Percentiles rank a stretch among this genome's conserved stretches.
These are phyloP conservation scores for Clitarchus hookeri DNA, from an alignment of 2,888 invertebrate species.

Conservation along the genomic window DNA sequence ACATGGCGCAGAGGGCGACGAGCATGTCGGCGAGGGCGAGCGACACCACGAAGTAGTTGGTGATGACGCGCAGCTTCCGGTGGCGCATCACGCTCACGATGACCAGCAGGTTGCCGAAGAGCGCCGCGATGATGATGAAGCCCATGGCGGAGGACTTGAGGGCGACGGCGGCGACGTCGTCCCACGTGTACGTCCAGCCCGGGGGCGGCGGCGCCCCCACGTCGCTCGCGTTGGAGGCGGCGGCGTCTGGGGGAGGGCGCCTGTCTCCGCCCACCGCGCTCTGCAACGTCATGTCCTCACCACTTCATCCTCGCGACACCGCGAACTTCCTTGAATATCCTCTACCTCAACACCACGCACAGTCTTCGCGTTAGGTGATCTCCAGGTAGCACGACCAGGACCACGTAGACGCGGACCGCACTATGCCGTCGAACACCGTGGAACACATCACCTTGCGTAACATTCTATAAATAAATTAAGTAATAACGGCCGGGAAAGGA, in stretches of 20 bases:
- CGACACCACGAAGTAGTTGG: constrained; percentile 95
- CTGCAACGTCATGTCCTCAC: neutral
- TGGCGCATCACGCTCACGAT: constrained; percentile 82
- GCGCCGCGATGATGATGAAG: constrained; percentile 85
- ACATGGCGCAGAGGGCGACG: constrained; percentile 90
- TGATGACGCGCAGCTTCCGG: constrained; percentile 81
- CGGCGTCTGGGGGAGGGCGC: neutral
- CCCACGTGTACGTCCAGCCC: neutral
- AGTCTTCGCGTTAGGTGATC: too few relatives aligned
- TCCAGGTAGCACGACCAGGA: too few relatives aligned
- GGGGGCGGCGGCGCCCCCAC: neutral
- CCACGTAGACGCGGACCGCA: too few relatives aligned
- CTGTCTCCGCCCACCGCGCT: neutral
- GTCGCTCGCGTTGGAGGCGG: neutral
- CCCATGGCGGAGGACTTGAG: constrained; percentile 75
- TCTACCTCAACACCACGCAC: neutral
- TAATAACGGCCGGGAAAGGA: too few relatives aligned
- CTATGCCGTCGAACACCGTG: too few relatives aligned
- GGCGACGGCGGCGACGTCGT: constrained; percentile 55
- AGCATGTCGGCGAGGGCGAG: constrained; percentile 92
- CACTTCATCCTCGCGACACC: neutral
- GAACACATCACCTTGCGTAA: too few relatives aligned
- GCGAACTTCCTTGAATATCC: neutral
- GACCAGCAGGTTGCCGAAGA: constrained; percentile 90
- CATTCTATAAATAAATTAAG: too few relatives aligned